phyloP scores from a whole-genome alignment of 2,797 vertebrate species.

The Dermochelys coriacea region DNA sequence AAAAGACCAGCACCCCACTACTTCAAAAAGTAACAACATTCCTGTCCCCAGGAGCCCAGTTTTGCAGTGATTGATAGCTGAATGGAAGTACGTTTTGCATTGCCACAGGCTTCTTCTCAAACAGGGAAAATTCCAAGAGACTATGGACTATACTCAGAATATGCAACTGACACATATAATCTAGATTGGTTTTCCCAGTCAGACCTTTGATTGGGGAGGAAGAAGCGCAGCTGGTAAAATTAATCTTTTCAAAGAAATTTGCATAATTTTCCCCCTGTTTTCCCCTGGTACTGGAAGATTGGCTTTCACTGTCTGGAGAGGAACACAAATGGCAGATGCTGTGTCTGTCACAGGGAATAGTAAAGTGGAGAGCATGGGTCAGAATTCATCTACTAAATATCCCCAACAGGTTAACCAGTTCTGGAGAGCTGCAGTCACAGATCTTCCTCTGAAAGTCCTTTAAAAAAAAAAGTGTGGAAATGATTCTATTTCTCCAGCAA shows the following conservation, averaged over 20 bases:
- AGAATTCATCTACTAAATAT: slow-evolving; percentile 87
- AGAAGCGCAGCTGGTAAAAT: slow-evolving; percentile 81
- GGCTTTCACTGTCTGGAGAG: slow-evolving; percentile 75
- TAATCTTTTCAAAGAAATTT: slow-evolving; percentile 80
- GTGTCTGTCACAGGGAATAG: slow-evolving; percentile 61
- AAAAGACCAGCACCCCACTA: neutral
- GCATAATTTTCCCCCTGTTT: slow-evolving; percentile 81
- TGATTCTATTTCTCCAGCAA: slow-evolving; percentile 72
- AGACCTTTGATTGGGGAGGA: slow-evolving; percentile 75
- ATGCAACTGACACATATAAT: slow-evolving; percentile 67
- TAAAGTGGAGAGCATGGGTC: slow-evolving; percentile 79
- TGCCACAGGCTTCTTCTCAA: neutral
- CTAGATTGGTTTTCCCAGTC: slow-evolving; percentile 74
- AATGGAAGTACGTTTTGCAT: slow-evolving; percentile 23
- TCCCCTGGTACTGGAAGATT: slow-evolving; percentile 80
- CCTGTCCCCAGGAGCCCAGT: neutral
- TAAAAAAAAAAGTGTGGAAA: slow-evolving; percentile 61
- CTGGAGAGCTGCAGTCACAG: slow-evolving; percentile 81
- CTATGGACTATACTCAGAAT: neutral
- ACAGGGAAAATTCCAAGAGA: slow-evolving; percentile 22
- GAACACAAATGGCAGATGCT: slow-evolving; percentile 79
- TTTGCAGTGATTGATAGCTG: slow-evolving; percentile 13
- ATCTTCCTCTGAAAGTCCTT: slow-evolving; percentile 75
- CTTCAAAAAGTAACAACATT: slow-evolving; percentile 37
- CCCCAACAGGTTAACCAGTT: slow-evolving; percentile 83